A percentile compares a stretch with the other conserved stretches of the same genome.
Evolutionary conservation across 2,888 invertebrate genomes (phyloP).

Genomic region (Drosophila fulvimacula): DNA sequence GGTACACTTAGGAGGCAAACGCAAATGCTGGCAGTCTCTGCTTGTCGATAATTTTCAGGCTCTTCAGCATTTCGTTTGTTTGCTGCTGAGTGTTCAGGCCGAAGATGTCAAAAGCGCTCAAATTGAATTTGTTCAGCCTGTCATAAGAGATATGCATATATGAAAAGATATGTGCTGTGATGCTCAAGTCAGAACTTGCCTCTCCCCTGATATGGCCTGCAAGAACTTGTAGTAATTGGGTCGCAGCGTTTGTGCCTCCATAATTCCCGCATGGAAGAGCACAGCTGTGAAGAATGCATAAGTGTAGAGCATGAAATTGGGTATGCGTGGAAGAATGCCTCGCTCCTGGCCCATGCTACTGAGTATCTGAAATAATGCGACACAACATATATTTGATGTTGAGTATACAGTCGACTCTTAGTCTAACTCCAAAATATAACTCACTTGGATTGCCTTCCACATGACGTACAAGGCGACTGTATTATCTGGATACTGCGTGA

Average conservation of each 20-base stretch:
- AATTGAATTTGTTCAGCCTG: constrained; percentile 87
- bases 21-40: constrained; percentile 65
- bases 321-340: constrained; percentile 88
- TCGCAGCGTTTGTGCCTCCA: constrained; percentile 92
- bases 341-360: constrained; percentile 89
- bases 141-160: constrained; percentile 2
- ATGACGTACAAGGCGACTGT: constrained; percentile 92
- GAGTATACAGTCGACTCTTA: not conserved
- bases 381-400: not conserved
- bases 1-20: constrained; percentile 61
- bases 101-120: constrained; percentile 87
- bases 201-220: constrained; percentile 89
- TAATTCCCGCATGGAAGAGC: constrained; percentile 91
- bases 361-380: constrained; percentile 86
- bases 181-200: constrained; percentile 83
- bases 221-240: constrained; percentile 94
- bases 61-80: constrained; percentile 84
- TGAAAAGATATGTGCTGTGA: not conserved
- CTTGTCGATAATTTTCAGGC: constrained; percentile 69
- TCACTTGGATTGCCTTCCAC: constrained; percentile 93
- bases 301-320: constrained; percentile 89
- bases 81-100: constrained; percentile 86
- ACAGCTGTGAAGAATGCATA: constrained; percentile 92
- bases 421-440: not conserved
- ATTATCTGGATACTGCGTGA: constrained; percentile 90